These are phyloP conservation scores for Galerucella pusilla DNA, from an alignment of 2,888 invertebrate genomes.

Conservation along the genomic window DNA sequence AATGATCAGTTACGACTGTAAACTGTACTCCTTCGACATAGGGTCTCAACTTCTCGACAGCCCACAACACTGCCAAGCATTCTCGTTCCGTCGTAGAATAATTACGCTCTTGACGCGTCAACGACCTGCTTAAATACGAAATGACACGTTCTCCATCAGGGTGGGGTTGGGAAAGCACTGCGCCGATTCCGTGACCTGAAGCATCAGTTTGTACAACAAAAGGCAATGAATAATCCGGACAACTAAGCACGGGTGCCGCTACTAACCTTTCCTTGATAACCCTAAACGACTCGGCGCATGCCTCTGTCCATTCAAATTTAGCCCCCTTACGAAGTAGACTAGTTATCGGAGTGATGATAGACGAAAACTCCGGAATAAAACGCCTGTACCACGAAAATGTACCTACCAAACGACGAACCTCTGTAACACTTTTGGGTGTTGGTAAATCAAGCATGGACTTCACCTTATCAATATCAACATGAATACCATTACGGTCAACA, in stretches of 20 bases:
- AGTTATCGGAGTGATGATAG: conserved; percentile 34
- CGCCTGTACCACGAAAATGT: conserved; percentile 38
- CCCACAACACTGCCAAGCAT: no score
- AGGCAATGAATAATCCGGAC: conserved; percentile 27
- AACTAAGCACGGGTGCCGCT: conserved; percentile 31
- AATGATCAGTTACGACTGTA: no score
- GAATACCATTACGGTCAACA: no score
- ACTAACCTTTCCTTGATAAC: conserved; percentile 26
- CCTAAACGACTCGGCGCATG: conserved; percentile 18
- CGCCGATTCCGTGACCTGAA: no score
- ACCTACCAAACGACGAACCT: conserved; percentile 35
- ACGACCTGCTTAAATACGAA: no score
- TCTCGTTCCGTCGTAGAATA: no score
- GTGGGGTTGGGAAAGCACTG: no score
- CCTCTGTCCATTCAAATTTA: conserved; percentile 29
- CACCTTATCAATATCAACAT: no score
- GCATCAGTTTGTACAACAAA: conserved; percentile 15
- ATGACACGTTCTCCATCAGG: no score
- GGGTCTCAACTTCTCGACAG: no score
- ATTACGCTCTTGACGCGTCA: no score
- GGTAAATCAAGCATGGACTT: neutral
- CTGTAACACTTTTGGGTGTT: conserved; percentile 28
- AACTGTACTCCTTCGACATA: no score
- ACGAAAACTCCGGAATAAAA: conserved; percentile 38
- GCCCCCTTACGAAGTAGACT: conserved; percentile 25